Conservation (phyloP, 2,113 vertebrate genomes). For the Miniopterus natalensis region DNA sequence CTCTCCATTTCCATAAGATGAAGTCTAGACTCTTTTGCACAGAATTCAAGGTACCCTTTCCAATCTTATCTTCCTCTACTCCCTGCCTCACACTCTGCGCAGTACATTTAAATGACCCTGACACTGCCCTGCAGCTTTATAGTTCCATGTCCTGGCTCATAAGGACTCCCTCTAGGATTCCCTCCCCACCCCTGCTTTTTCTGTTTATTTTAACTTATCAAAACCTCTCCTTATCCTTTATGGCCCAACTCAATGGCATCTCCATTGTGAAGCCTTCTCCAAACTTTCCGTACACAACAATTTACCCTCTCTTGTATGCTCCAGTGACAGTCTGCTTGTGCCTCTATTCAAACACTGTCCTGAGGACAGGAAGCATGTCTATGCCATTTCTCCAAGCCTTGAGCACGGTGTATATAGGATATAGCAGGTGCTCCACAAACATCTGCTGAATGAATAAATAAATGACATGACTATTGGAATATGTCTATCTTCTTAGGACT, state of each 20-base stretch:
- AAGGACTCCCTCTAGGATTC: background rate
- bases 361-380: background rate
- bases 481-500: background rate
- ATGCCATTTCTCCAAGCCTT: background rate
- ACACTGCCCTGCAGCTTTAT: background rate
- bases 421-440: background rate
- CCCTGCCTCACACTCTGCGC: background rate
- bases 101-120: background rate
- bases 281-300: background rate
- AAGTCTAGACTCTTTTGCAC: background rate
- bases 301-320: background rate
- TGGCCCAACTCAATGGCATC: background rate
- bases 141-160: background rate
- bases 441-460: constrained; percentile 10
- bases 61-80: background rate
- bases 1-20: background rate
- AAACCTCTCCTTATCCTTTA: background rate
- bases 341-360: background rate
- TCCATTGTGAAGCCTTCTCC: background rate
- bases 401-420: background rate
- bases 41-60: background rate
- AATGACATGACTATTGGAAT: background rate
- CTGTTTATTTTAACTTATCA: background rate
- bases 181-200: background rate
- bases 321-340: background rate